Evolutionary conservation across 2,888 invertebrate species (phyloP).

Genomic region (Pyrgus malvae): DNA sequence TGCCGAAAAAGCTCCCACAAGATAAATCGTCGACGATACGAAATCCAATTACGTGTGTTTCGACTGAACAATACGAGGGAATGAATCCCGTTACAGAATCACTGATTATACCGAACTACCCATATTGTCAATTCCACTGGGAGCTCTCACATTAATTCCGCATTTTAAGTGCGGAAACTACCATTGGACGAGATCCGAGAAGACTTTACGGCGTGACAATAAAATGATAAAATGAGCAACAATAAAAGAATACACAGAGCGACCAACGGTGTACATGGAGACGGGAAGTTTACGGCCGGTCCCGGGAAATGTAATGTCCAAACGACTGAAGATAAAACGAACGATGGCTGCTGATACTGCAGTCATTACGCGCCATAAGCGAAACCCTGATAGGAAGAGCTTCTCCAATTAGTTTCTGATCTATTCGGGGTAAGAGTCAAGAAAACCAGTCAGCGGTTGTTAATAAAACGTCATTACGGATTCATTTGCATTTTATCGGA

Average conservation of each 20-base stretch:
- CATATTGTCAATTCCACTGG: constrained; percentile 3
- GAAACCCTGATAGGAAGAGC: neutral
- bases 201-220: constrained; percentile 24
- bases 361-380: constrained; percentile 18
- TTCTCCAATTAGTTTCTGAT: constrained; percentile 11
- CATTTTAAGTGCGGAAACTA: constrained; percentile 14
- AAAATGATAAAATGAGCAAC: constrained; percentile 26
- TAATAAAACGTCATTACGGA: neutral
- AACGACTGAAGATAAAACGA: constrained; percentile 24
- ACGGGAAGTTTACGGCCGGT: constrained; percentile 7
- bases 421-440: neutral
- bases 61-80: neutral
- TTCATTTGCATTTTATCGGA: neutral
- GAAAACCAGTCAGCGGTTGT: neutral
- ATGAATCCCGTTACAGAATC: neutral
- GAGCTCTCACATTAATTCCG: constrained; percentile 2
- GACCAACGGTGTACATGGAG: constrained; percentile 1
- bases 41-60: neutral
- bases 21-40: neutral
- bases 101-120: neutral
- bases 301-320: constrained; percentile 11
- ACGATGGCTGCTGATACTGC: constrained; percentile 11
- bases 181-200: constrained; percentile 13
- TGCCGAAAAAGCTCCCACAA: neutral
- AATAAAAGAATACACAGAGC: constrained; percentile 17